phyloP scores from a whole-genome alignment of 2,888 invertebrate genomes.

The Cabera pusaria region DNA sequence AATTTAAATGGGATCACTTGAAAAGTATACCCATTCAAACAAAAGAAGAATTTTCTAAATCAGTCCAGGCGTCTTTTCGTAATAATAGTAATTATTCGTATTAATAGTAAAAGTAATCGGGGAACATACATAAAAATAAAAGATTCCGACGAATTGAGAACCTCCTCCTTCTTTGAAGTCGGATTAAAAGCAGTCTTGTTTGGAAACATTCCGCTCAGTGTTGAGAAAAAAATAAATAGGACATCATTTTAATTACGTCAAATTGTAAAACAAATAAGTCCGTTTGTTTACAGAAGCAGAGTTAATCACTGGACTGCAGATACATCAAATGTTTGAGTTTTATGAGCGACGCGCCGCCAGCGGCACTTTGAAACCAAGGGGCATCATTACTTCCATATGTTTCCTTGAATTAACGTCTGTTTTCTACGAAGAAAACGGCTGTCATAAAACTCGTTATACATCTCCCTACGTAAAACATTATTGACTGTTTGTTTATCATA shows the following conservation, averaged over 20 bases:
- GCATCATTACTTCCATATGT: constrained; percentile 78
- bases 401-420: constrained; percentile 82
- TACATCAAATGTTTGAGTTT: constrained; percentile 74
- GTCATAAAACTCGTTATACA: constrained; percentile 73
- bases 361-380: constrained; percentile 79
- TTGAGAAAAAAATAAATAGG: constrained; percentile 29
- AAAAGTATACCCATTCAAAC: too few species aligned
- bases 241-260: constrained; percentile 48
- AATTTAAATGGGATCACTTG: too few species aligned
- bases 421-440: constrained; percentile 77
- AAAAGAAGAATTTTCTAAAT: too few species aligned
- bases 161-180: too few species aligned
- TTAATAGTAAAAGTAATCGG: too few species aligned
- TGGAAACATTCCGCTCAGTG: neutral
- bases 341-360: constrained; percentile 55
- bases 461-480: constrained; percentile 67
- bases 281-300: constrained; percentile 68
- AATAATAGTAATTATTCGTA: too few species aligned
- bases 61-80: too few species aligned
- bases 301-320: constrained; percentile 65
- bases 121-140: too few species aligned
- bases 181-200: neutral
- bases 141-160: too few species aligned
- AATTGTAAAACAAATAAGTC: constrained; percentile 63
- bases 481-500: constrained; percentile 71